Conservation (phyloP, 1,140 invertebrate species). For the Achroia grisella region DNA sequence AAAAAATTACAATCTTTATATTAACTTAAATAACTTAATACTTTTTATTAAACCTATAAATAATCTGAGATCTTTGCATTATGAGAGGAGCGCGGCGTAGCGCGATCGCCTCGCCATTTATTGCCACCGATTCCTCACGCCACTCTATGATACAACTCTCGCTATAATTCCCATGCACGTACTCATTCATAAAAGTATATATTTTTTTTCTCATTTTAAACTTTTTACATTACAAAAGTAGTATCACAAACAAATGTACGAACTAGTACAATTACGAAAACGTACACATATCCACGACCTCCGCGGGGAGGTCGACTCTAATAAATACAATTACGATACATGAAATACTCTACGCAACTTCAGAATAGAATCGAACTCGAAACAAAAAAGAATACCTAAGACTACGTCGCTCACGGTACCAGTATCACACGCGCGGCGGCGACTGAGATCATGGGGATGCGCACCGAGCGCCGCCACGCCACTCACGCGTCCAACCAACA, state of each 20-base stretch:
- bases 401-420: slow-evolving; percentile 55
- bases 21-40: slow-evolving; percentile 74
- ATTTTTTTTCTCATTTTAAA: slow-evolving; percentile 39
- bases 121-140: slow-evolving; percentile 30
- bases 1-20: slow-evolving; percentile 69
- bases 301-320: slow-evolving; percentile 51
- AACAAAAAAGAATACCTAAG: slow-evolving; percentile 68
- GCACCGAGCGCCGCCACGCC: slow-evolving; percentile 51
- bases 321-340: slow-evolving; percentile 68
- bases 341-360: slow-evolving; percentile 65
- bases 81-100: slow-evolving; percentile 25
- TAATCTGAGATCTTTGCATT: slow-evolving; percentile 71
- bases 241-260: slow-evolving; percentile 74
- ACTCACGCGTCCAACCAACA: slow-evolving; percentile 33
- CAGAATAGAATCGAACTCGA: slow-evolving; percentile 67
- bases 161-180: slow-evolving; percentile 48
- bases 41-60: slow-evolving; percentile 67
- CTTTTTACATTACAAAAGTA: slow-evolving; percentile 73
- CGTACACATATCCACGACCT: slow-evolving; percentile 56
- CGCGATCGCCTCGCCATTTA: slow-evolving; percentile 27
- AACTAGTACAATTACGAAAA: slow-evolving; percentile 68
- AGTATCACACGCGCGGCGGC: slow-evolving; percentile 60
- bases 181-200: slow-evolving; percentile 60
- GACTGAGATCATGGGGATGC: slow-evolving; percentile 56
- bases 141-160: slow-evolving; percentile 37